These are phyloP conservation scores for Leptinotarsa defecta DNA, from an alignment of 1,140 invertebrate genomes.

Conservation along the genomic window DNA sequence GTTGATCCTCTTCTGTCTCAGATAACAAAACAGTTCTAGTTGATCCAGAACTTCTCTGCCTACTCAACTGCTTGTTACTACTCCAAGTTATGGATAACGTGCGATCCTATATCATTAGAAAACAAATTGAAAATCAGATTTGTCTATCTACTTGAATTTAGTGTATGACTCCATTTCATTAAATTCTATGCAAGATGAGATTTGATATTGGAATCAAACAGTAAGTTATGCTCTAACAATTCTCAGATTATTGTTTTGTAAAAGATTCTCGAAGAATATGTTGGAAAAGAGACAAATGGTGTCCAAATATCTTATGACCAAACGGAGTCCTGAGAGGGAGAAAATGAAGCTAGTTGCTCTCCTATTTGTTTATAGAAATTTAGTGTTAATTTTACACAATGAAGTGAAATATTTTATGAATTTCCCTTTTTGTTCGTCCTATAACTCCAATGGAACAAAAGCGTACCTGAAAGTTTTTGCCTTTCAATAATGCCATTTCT, in stretches of 20 bases:
- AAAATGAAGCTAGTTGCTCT: no score
- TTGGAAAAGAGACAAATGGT: no score
- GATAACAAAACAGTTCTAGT: conserved; percentile 51
- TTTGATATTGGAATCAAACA: no score
- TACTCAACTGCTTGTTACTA: conserved; percentile 41
- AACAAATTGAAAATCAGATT: neutral
- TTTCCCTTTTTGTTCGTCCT: neutral
- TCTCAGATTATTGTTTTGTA: no score
- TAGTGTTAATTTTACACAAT: no score
- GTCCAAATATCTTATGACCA: no score
- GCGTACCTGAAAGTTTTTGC: conserved; percentile 66
- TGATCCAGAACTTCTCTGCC: conserved; percentile 42
- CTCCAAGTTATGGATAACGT: conserved; percentile 55
- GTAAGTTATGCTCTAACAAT: neutral
- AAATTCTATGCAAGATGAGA: neutral
- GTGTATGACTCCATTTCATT: neutral
- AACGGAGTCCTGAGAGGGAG: no score
- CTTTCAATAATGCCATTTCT: conserved; percentile 69
- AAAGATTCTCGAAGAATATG: no score
- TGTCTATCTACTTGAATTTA: conserved; percentile 18
- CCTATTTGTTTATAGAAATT: no score
- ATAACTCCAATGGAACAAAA: neutral
- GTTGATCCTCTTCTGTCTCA: conserved; percentile 56
- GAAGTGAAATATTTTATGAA: neutral
- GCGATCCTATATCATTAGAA: conserved; percentile 41